Evolutionary conservation across 2,888 invertebrate species (phyloP).

Genomic region (Cryptophagus acutangulus): DNA sequence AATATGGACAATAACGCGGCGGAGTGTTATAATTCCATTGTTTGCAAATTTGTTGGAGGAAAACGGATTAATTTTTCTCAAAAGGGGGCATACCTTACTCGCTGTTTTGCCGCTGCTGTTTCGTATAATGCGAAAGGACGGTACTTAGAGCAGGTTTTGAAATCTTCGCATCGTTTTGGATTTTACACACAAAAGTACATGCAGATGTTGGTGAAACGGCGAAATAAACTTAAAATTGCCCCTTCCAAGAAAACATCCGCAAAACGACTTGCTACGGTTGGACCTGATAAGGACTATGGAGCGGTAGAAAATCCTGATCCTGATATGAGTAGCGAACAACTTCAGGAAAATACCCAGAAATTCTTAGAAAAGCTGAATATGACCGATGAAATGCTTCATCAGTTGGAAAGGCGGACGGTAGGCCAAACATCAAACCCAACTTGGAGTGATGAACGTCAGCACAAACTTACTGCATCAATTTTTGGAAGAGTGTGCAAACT

Average conservation of each 20-base stretch:
- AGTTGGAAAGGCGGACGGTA: slow-evolving; percentile 3
- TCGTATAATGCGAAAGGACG: slow-evolving; percentile 27
- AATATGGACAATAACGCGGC: slow-evolving; percentile 33
- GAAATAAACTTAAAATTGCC: no score
- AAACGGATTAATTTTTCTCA: slow-evolving; percentile 36
- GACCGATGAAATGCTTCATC: not conserved
- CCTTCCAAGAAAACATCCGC: not conserved
- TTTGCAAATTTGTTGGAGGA: slow-evolving; percentile 36
- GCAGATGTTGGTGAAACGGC: no score
- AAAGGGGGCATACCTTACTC: slow-evolving; percentile 32
- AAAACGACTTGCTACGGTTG: not conserved
- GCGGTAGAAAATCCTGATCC: not conserved
- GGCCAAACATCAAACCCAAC: not conserved
- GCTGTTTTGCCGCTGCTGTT: slow-evolving; percentile 35
- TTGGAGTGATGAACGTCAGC: slow-evolving; percentile 7
- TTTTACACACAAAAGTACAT: no score
- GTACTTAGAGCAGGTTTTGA: slow-evolving; percentile 3
- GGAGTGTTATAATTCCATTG: slow-evolving; percentile 33
- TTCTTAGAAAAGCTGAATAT: not conserved
- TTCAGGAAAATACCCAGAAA: not conserved
- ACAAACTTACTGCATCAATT: slow-evolving; percentile 6
- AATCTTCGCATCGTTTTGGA: not conserved
- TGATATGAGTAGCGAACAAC: not conserved
- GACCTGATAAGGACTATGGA: not conserved
- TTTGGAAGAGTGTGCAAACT: slow-evolving; percentile 11